Percentiles rank a stretch among this genome's conserved stretches.
phyloP scores from a whole-genome alignment of 2,113 vertebrate genomes.

The Centrocercus urophasianus region DNA sequence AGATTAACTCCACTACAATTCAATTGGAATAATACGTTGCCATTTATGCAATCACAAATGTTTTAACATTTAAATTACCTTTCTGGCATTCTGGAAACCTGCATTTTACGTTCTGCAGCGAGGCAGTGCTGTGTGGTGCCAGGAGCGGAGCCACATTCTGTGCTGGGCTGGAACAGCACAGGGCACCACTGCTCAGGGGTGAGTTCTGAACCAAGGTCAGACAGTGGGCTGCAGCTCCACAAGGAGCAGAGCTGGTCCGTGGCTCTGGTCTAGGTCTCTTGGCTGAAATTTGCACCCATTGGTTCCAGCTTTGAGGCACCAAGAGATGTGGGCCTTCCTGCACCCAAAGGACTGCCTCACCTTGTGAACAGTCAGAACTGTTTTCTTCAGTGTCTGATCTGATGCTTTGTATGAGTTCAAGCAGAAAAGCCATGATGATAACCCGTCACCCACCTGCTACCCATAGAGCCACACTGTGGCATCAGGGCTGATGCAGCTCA shows the following conservation, averaged over 20 bases:
- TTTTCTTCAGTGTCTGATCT: no score
- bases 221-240: rapidly evolving
- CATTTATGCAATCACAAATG: constrained; percentile 64
- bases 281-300: neutral
- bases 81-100: constrained; percentile 47
- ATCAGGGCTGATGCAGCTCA: neutral
- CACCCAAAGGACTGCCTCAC: rapidly evolving
- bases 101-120: neutral
- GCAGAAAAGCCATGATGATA: no score
- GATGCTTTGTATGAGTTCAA: no score
- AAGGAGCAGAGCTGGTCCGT: rapidly evolving
- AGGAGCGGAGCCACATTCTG: neutral
- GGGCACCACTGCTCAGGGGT: neutral
- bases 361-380: rapidly evolving
- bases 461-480: neutral
- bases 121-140: neutral
- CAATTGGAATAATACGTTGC: constrained; percentile 66
- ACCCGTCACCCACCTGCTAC: neutral
- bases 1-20: constrained; percentile 77
- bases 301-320: rapidly evolving
- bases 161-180: rapidly evolving
- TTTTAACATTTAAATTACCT: constrained; percentile 65
- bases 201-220: rapidly evolving
- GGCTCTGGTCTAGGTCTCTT: neutral
- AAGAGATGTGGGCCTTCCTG: neutral